Percentiles rank a stretch among this genome's conserved stretches.
These are phyloP conservation scores for Leucophenga varia DNA, from an alignment of 1,140 invertebrate genomes.

Conservation along the genomic window DNA sequence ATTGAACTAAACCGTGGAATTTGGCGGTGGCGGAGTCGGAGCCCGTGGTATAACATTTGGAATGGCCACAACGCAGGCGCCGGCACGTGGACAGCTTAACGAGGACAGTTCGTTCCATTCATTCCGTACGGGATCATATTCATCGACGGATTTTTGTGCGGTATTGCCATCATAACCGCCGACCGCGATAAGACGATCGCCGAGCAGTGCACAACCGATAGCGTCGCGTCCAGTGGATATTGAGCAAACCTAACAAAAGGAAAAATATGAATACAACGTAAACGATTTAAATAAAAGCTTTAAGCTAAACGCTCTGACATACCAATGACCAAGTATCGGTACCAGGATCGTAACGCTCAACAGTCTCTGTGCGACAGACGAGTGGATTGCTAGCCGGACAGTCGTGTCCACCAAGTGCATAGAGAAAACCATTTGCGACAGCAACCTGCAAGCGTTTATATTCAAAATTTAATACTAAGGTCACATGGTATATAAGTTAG, in stretches of 20 bases:
- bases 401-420: slow-evolving; percentile 87
- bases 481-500: background rate
- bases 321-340: slow-evolving; percentile 89
- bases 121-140: slow-evolving; percentile 88
- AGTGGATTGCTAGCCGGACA: slow-evolving; percentile 80
- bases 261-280: background rate
- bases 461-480: background rate
- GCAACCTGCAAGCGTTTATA: slow-evolving; percentile 61
- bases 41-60: slow-evolving; percentile 55
- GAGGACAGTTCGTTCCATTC: slow-evolving; percentile 79
- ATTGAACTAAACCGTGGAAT: slow-evolving; percentile 54
- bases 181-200: slow-evolving; percentile 85
- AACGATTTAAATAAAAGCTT: background rate
- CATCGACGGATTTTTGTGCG: slow-evolving; percentile 87
- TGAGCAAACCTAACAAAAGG: slow-evolving; percentile 61
- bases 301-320: slow-evolving; percentile 1
- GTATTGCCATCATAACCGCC: slow-evolving; percentile 95
- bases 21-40: slow-evolving; percentile 30
- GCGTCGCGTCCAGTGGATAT: slow-evolving; percentile 86
- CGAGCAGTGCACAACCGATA: slow-evolving; percentile 86
- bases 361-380: slow-evolving; percentile 81
- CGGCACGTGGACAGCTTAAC: slow-evolving; percentile 77
- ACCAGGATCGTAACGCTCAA: slow-evolving; percentile 82
- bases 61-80: slow-evolving; percentile 80
- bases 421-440: slow-evolving; percentile 79